Percentiles rank a stretch among this genome's conserved stretches.
Conservation (phyloP, 35 echinoderm and acorn worm genomes). For the Amphiura filiformis region DNA sequence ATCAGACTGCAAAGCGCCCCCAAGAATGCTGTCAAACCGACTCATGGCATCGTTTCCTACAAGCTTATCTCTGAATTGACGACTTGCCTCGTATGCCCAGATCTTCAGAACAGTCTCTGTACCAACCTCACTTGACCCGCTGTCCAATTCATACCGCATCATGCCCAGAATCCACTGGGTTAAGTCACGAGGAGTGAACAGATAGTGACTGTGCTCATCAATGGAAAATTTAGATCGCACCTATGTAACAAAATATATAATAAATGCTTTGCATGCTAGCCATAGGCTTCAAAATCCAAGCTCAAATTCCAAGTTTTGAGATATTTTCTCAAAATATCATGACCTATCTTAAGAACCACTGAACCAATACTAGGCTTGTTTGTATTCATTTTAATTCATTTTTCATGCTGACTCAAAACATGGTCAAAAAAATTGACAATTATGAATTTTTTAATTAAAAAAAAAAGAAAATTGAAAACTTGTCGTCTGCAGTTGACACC, state of each 20-base stretch:
- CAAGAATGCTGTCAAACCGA: constrained; percentile 83
- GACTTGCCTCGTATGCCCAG: constrained; percentile 86
- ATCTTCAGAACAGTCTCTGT: constrained; percentile 90
- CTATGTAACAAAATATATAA: constrained; percentile 44
- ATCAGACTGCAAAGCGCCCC: constrained; percentile 71
- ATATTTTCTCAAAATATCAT: too few relatives aligned
- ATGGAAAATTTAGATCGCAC: constrained; percentile 79
- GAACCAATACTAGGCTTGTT: too few relatives aligned
- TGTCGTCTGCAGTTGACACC: too few relatives aligned
- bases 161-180: constrained; percentile 92
- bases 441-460: too few relatives aligned
- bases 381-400: too few relatives aligned
- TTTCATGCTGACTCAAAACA: too few relatives aligned
- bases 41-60: constrained; percentile 74
- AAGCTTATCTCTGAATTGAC: constrained; percentile 84
- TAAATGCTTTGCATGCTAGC: too few relatives aligned
- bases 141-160: constrained; percentile 84
- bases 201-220: constrained; percentile 97
- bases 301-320: too few relatives aligned
- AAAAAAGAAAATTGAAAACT: too few relatives aligned
- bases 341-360: too few relatives aligned
- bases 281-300: too few relatives aligned
- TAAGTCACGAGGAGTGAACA: constrained; percentile 93
- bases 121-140: constrained; percentile 56
- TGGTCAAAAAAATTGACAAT: too few relatives aligned